Evolutionary conservation across 2,113 vertebrate genomes (phyloP).

Genomic region (Elephas maximus): DNA sequence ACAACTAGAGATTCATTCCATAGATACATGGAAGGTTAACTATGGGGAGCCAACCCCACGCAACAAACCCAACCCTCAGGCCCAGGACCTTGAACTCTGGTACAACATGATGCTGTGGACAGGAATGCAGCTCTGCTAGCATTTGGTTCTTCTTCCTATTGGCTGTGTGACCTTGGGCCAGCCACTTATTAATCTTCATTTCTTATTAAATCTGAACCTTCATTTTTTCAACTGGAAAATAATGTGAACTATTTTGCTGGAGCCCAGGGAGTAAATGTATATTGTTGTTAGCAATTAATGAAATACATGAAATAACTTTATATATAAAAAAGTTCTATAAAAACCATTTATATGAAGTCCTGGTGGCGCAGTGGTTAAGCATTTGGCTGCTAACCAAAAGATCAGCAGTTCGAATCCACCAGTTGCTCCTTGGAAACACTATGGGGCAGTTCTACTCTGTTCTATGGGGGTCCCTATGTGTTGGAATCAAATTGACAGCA

Average conservation of each 20-base stretch:
- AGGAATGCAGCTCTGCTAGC: no score
- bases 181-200: background rate
- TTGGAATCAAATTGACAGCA: no score
- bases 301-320: background rate
- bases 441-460: no score
- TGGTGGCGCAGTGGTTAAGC: no score
- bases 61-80: background rate
- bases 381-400: no score
- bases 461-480: no score
- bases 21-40: accelerated
- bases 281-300: background rate
- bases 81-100: background rate
- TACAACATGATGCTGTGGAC: accelerated
- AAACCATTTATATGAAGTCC: background rate
- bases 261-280: no score
- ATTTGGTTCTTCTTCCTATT: background rate
- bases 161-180: background rate
- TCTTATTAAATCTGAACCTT: background rate
- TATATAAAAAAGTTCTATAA: background rate
- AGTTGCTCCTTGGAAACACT: no score
- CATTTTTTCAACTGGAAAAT: background rate
- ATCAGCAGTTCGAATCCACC: no score
- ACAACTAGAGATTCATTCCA: background rate
- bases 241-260: background rate
- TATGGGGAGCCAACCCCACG: background rate